Evolutionary conservation across 2,113 vertebrate species (phyloP).

Genomic region (Istiophorus platypterus): DNA sequence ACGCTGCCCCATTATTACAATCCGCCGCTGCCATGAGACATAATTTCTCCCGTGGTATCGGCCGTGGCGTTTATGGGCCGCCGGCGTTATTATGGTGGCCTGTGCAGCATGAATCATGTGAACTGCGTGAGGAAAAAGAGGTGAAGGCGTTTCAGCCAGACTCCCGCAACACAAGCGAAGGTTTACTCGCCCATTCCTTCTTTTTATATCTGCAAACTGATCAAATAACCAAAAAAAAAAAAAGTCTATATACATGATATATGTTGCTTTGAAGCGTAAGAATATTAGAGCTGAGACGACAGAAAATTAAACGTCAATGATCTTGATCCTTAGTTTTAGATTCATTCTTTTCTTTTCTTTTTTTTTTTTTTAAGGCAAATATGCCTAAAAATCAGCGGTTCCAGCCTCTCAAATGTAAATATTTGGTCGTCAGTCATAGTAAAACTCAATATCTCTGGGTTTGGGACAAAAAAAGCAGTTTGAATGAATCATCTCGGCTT

Average conservation of each 20-base stretch:
- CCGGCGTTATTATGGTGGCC: background rate
- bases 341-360: background rate
- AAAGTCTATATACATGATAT: too few species aligned
- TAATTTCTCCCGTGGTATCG: conserved; percentile 5
- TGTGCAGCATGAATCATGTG: too few species aligned
- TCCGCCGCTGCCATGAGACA: conserved; percentile 24
- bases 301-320: background rate
- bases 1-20: conserved; percentile 36
- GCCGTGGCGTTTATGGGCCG: background rate
- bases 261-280: background rate
- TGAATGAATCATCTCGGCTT: too few species aligned
- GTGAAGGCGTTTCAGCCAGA: background rate
- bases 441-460: too few species aligned
- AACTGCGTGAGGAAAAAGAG: background rate
- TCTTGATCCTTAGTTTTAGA: too few species aligned
- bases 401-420: too few species aligned
- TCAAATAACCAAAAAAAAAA: background rate
- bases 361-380: background rate
- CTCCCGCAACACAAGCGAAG: background rate
- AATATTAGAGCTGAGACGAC: background rate
- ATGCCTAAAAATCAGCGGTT: background rate
- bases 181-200: too few species aligned
- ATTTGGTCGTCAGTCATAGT: too few species aligned
- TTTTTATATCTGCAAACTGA: background rate
- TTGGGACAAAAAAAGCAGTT: too few species aligned